phyloP scores from a whole-genome alignment of 2,113 vertebrate genomes.

The Sceloporus tristichus region DNA sequence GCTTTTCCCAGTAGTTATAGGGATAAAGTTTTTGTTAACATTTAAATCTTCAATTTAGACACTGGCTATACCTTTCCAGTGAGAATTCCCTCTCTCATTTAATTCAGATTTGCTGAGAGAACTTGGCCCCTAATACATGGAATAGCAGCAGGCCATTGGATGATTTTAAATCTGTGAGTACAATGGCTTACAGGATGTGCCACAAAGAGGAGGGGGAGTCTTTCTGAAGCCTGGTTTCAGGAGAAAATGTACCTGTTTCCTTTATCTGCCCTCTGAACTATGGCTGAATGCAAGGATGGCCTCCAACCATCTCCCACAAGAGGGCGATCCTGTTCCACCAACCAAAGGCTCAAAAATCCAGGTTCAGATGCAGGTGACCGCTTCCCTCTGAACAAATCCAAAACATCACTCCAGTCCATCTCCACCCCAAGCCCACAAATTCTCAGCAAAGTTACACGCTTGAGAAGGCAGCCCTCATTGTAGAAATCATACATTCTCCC shows the following conservation, averaged over 20 bases:
- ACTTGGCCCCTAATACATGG: no score
- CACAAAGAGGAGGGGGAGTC: neutral
- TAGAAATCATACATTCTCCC: neutral
- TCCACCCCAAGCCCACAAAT: neutral
- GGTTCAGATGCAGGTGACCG: neutral
- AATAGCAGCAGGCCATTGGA: neutral
- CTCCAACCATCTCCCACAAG: slow-evolving; percentile 74
- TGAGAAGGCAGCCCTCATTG: neutral
- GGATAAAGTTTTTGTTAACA: neutral
- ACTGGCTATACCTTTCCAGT: neutral
- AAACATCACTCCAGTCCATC: neutral
- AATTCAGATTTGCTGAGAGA: no score
- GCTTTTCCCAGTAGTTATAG: no score
- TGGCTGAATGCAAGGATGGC: neutral
- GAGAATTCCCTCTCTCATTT: neutral
- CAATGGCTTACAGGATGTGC: no score
- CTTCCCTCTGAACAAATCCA: neutral
- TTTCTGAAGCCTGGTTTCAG: neutral
- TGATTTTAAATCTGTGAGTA: neutral
- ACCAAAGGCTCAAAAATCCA: neutral
- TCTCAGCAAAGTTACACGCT: neutral
- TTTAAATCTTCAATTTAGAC: slow-evolving; percentile 12
- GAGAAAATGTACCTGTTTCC: no score
- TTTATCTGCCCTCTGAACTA: no score
- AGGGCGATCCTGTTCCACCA: slow-evolving; percentile 76